Conservation (phyloP, 2,888 invertebrate genomes). For the Clunio marinus region DNA sequence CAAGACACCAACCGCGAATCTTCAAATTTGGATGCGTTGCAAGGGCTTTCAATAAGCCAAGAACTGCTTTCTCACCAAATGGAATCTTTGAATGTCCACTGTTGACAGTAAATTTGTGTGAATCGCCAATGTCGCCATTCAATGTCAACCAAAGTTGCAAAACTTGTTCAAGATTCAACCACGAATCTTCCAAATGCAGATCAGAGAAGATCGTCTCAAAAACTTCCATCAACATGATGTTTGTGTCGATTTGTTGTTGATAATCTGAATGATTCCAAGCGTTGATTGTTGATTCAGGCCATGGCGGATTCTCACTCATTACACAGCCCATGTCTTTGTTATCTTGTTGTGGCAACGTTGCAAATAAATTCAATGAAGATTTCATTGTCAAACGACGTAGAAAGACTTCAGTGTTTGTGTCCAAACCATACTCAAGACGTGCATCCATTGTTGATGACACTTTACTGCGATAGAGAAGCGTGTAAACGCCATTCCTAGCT, state of each 20-base stretch:
- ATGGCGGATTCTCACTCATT: constrained; percentile 48
- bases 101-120: constrained; percentile 52
- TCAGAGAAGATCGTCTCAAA: constrained; percentile 68
- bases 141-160: constrained; percentile 83
- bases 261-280: constrained; percentile 56
- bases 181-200: constrained; percentile 60
- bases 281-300: constrained; percentile 52
- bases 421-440: constrained; percentile 74
- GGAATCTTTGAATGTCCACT: constrained; percentile 61
- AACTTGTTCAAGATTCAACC: constrained; percentile 76
- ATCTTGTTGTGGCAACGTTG: constrained; percentile 49
- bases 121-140: constrained; percentile 59
- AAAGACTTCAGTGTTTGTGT: constrained; percentile 70
- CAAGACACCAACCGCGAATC: constrained; percentile 69
- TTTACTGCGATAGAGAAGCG: constrained; percentile 46
- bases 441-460: constrained; percentile 70
- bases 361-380: constrained; percentile 53
- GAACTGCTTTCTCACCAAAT: constrained; percentile 61
- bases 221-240: constrained; percentile 63
- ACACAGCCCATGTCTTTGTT: constrained; percentile 48
- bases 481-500: not conserved
- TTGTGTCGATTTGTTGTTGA: constrained; percentile 51
- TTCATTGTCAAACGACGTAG: constrained; percentile 65
- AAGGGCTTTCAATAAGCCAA: constrained; percentile 62
- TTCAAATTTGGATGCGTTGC: constrained; percentile 65